Evolutionary conservation across 2,888 invertebrate genomes (phyloP), one percentile per base, ranked within the genome.

Genomic region (Tetanocera ferruginea): DNA sequence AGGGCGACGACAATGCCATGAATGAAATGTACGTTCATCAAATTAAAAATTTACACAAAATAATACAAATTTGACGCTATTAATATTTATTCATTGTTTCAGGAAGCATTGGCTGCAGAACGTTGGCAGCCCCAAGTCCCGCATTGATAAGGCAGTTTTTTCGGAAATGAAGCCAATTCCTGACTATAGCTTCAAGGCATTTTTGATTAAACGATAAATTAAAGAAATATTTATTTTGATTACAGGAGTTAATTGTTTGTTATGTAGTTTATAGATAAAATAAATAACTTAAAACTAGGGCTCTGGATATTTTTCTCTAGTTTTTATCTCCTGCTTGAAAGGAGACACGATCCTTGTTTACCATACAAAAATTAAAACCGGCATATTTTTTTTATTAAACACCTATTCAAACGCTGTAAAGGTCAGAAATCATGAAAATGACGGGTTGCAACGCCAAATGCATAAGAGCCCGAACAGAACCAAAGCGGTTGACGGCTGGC

Each of bases 91-190:
- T 34, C 9, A 34, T 60, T 11, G 19, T 85, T 82, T 34, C 78
- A 89, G 88, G 88, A 87, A 86, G 78, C 43, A 83, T 34, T 89
- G 88, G 88, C 79, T 96, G 72, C 90, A 92, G 83, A 90, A 89
- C n/a, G 93, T 91, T 11, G 96, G 96, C 71, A 96, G 95, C 88
- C 95, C 95, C 0, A 91, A 91, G 82, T 95, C 95, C 25, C 90
- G 89, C 81, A 95, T 96, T 83, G 94, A 94, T 0, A 94, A 93
- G 86, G 93, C 93, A 0, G 93, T 93, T 80, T 96, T 96, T 87
- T 91, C 90, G 31, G 93, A 94, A 85, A 91, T 92, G 81, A 91
- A 91, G 82, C 90, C 91, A 80, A 92, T 95, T 31, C 71, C 87
- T 0, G 88, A 91, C 9, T 93, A 88, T 73, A 88, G 90, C 0